Base-by-base conservation (phyloP, 2,113 vertebrate species). In the Hippocampus abdominalis region DNA sequence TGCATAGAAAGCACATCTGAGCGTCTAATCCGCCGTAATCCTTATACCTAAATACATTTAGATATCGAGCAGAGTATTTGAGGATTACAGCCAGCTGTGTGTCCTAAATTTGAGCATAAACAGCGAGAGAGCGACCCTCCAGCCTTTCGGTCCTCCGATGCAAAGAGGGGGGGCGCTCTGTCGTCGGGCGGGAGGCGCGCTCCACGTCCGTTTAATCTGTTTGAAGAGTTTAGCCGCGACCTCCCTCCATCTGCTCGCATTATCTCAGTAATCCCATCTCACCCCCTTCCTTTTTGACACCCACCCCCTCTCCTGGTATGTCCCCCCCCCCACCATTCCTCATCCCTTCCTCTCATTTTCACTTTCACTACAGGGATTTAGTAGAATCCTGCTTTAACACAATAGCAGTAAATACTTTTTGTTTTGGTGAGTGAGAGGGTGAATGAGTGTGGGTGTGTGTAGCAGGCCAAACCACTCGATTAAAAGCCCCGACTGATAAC, bases 201-300 rank as follows among this genome's bases (percentile, higher is more conserved):
- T 78, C 66, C 70, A 79, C 85, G 83, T 82, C 84, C 75, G 25
- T 83, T 84, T 95, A 94, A 95, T 94, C 93, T 88, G 78, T 84
- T 88, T 89, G 88, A 81, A 86, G 85, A 90, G 84, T 59, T 66
- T 73, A 83, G 77, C 75, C 73, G 74, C 88, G 87, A 92, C 93
- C 91, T 93, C 83, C 80, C 88, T 91, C 93, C 89, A 92, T 94
- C 93, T 91, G 79, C 73, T 81, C 71, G 86, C 90, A 93, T 94
- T 94, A 94, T 91, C 88, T 87, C 76, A 85, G 88, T 94, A 94
- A 95, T 94, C 91, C 90, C 75, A 84, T 86, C 84, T 91, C 73
- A n/a, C 92, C 94, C 90, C 91, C 90, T 68, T 60, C 81, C 60
- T 10, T 62, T 32, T 39, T 71, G 36, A 72, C 3, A 56, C 29